Conservation (phyloP, 2,113 vertebrate species). For the Myanophis thanlyinensis region DNA sequence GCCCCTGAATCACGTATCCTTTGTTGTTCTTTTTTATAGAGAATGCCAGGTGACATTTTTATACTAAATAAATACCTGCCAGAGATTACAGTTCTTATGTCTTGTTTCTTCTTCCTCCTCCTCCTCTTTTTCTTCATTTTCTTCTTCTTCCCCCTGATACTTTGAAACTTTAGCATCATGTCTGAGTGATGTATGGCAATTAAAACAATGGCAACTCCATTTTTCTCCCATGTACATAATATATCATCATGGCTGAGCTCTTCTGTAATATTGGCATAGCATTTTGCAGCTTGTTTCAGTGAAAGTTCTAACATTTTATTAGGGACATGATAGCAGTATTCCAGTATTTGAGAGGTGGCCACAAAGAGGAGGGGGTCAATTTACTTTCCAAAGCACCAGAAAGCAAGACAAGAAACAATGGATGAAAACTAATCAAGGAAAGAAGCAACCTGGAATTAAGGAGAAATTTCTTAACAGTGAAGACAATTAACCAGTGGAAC, state of each 20-base stretch:
- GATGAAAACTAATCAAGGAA: no score
- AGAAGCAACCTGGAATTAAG: no score
- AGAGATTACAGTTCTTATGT: not conserved
- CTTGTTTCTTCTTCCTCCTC: not conserved
- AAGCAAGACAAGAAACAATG: no score
- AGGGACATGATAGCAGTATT: no score
- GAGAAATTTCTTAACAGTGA: no score
- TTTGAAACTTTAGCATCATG: not conserved
- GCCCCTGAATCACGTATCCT: not conserved
- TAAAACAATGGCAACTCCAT: not conserved
- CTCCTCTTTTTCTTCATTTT: not conserved
- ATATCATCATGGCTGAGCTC: not conserved
- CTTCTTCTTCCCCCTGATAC: not conserved
- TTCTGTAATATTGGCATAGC: not conserved
- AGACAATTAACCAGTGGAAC: no score
- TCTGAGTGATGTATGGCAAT: not conserved
- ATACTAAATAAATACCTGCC: not conserved
- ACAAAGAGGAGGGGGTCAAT: no score
- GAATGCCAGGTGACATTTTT: not conserved
- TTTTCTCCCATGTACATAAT: not conserved
- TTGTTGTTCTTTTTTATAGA: not conserved
- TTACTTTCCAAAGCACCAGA: no score
- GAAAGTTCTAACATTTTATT: not conserved
- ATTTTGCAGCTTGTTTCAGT: not conserved
- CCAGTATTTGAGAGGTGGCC: no score